phyloP scores from a whole-genome alignment of 2,797 vertebrate genomes.

The Syndactyla subalaris region DNA sequence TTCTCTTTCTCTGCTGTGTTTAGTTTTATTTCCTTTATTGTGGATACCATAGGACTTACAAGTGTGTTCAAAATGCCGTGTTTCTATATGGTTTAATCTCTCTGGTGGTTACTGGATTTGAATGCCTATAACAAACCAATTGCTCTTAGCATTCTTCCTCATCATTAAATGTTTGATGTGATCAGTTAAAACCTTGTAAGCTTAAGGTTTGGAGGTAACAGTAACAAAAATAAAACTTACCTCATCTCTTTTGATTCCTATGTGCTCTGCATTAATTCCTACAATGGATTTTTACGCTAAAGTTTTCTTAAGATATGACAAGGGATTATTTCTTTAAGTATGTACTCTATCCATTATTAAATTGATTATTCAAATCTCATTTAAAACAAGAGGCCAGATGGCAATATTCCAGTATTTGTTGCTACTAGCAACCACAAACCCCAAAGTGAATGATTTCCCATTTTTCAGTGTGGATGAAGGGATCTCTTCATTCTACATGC shows the following conservation, averaged over 20 bases:
- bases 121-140: slow-evolving; percentile 28
- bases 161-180: slow-evolving; percentile 30
- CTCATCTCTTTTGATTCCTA: neutral
- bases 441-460: slow-evolving; percentile 74
- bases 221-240: slow-evolving; percentile 42
- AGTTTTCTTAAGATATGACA: slow-evolving; percentile 68
- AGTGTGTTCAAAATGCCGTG: neutral
- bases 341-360: slow-evolving; percentile 78
- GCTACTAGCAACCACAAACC: slow-evolving; percentile 79
- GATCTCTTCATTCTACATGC: slow-evolving; percentile 34
- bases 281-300: slow-evolving; percentile 29
- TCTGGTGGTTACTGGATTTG: neutral
- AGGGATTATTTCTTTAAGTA: slow-evolving; percentile 79
- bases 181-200: slow-evolving; percentile 13
- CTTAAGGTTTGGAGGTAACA: slow-evolving; percentile 37
- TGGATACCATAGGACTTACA: neutral
- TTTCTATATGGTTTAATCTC: neutral
- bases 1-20: neutral
- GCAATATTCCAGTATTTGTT: slow-evolving; percentile 84
- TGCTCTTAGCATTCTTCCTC: neutral
- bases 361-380: slow-evolving; percentile 84
- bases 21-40: neutral
- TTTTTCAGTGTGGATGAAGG: slow-evolving; percentile 47
- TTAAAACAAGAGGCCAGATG: slow-evolving; percentile 80
- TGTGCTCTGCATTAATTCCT: slow-evolving; percentile 33